phyloP scores from a whole-genome alignment of 2,113 vertebrate genomes.

The Probosciger aterrimus region DNA sequence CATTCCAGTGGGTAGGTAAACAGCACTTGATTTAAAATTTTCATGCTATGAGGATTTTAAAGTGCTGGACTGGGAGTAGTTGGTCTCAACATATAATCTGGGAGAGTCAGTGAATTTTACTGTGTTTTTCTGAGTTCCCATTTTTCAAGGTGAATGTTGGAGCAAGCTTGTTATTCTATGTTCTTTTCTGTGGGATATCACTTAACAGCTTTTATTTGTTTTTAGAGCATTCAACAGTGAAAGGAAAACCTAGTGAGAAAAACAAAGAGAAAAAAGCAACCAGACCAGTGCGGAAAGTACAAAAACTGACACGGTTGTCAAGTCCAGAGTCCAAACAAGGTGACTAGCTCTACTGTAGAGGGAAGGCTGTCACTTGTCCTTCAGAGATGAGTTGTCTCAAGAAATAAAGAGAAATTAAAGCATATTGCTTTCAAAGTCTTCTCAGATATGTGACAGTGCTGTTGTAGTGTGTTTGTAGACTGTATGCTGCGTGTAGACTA shows the following conservation, averaged over 20 bases:
- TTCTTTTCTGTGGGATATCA: neutral
- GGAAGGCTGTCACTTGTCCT: neutral
- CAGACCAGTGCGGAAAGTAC: conserved; percentile 87
- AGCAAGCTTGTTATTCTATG: neutral
- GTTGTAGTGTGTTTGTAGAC: neutral
- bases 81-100: neutral
- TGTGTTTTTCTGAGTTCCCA: neutral
- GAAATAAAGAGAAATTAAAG: neutral
- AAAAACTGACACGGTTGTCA: conserved; percentile 74
- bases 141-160: neutral
- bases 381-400: neutral
- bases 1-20: neutral
- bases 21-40: neutral
- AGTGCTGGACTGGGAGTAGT: neutral
- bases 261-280: conserved; percentile 80
- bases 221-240: conserved; percentile 67
- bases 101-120: neutral
- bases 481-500: neutral
- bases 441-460: neutral
- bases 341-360: conserved; percentile 37
- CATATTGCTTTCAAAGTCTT: neutral
- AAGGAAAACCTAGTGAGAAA: conserved; percentile 71
- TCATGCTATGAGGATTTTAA: neutral
- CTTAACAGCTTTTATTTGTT: conserved; percentile 36
- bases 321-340: conserved; percentile 84